These are phyloP conservation scores for Drosophila lini DNA, from an alignment of 1,140 invertebrate species.

Conservation along the genomic window DNA sequence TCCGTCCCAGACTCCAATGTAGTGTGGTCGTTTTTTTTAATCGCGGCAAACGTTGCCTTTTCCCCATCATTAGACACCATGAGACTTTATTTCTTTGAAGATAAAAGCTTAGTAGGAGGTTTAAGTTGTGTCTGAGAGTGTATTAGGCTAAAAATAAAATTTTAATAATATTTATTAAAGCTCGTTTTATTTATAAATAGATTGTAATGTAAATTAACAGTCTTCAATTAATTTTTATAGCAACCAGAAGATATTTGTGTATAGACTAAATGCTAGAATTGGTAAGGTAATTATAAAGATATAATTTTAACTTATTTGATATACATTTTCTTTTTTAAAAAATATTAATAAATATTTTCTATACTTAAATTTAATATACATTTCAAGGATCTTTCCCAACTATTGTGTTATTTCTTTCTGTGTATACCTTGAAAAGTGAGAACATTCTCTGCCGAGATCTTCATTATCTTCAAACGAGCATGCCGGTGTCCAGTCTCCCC, in stretches of 20 bases:
- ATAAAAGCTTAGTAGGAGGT: too few relatives aligned
- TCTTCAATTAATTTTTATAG: background rate
- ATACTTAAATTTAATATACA: background rate
- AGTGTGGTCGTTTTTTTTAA: conserved; percentile 26
- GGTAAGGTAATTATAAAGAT: background rate
- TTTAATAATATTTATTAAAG: too few relatives aligned
- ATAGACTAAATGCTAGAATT: background rate
- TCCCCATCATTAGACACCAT: conserved; percentile 30
- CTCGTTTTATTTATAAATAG: background rate
- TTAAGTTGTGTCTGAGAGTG: background rate
- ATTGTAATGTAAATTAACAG: background rate
- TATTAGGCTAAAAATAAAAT: background rate
- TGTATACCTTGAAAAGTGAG: conserved; percentile 37
- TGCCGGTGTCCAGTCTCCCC: conserved; percentile 17
- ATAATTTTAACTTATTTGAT: too few relatives aligned
- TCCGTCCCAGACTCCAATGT: background rate
- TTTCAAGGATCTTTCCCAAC: background rate
- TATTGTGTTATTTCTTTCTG: background rate
- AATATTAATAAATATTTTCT: background rate
- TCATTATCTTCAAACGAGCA: conserved; percentile 70
- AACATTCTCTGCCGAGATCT: conserved; percentile 60
- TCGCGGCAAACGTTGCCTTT: background rate
- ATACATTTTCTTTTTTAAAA: too few relatives aligned
- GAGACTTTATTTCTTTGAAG: background rate
- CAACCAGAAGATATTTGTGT: background rate